phyloP scores from a whole-genome alignment of 2,113 vertebrate genomes.

The Ovibos moschatus region DNA sequence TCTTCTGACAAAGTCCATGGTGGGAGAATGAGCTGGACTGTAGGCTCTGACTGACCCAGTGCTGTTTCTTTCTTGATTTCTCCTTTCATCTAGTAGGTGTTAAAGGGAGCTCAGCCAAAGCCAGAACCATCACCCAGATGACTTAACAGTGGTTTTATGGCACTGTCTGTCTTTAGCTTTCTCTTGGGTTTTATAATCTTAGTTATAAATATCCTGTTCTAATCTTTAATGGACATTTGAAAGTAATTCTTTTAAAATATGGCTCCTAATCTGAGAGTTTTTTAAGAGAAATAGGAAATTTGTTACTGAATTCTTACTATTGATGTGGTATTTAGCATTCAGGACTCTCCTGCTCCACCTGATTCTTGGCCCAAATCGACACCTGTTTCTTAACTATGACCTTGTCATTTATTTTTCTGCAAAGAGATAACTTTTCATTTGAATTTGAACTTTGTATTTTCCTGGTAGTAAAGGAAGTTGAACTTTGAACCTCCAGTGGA shows the following conservation, averaged over 20 bases:
- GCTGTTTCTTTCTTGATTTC: background rate
- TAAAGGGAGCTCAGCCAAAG: background rate
- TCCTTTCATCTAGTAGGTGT: background rate
- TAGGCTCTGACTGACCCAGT: background rate
- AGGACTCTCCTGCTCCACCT: background rate
- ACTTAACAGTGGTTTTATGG: background rate
- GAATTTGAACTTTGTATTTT: conserved; percentile 50
- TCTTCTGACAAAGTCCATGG: background rate
- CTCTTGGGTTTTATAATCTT: background rate
- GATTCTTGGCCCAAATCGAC: background rate
- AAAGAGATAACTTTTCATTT: conserved; percentile 24
- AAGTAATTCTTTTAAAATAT: conserved; percentile 21
- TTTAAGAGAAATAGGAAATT: background rate
- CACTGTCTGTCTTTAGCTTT: background rate
- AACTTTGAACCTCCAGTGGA: conserved; percentile 51
- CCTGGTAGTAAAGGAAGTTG: conserved; percentile 17
- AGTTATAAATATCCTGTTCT: background rate
- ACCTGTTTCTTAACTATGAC: background rate
- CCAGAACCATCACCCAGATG: background rate
- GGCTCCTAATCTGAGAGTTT: background rate
- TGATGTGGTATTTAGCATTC: background rate
- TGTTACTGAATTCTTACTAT: background rate
- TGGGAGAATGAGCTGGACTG: background rate
- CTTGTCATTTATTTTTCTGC: background rate
- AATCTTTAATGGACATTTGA: background rate